Evolutionary conservation across 2,797 vertebrate species (phyloP).

Genomic region (Babyrousa celebensis): DNA sequence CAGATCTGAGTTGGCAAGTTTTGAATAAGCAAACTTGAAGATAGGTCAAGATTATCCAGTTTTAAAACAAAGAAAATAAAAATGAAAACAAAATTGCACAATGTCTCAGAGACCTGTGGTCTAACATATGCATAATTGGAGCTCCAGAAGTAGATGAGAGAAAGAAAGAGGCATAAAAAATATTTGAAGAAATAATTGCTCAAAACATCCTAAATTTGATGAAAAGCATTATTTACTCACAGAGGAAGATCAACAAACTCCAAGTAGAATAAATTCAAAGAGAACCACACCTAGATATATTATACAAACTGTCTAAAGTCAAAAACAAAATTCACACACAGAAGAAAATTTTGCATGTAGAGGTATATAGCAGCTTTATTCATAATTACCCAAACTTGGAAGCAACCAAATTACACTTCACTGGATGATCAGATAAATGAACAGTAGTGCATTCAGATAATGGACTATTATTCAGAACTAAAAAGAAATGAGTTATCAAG

Average conservation of each 20-base stretch:
- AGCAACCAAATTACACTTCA: neutral
- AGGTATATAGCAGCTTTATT: neutral
- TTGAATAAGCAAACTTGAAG: neutral
- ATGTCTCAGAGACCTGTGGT: too few relatives aligned
- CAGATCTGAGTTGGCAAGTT: neutral
- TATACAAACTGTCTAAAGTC: neutral
- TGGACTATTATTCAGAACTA: neutral
- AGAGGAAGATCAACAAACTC: neutral
- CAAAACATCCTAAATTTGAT: neutral
- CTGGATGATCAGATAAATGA: neutral
- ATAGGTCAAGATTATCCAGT: neutral
- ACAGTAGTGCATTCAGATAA: neutral
- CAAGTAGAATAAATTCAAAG: neutral
- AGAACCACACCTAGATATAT: neutral
- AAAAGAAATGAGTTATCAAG: neutral
- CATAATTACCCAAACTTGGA: neutral
- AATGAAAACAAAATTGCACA: neutral
- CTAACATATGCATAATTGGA: neutral
- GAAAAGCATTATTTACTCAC: neutral
- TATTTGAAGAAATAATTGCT: neutral
- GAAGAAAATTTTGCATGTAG: neutral
- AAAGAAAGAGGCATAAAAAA: neutral
- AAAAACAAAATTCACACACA: neutral
- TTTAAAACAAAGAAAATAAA: neutral
- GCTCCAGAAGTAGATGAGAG: neutral